These are phyloP conservation scores for Oceanites oceanicus DNA, from an alignment of 2,113 vertebrate genomes.

Conservation along the genomic window DNA sequence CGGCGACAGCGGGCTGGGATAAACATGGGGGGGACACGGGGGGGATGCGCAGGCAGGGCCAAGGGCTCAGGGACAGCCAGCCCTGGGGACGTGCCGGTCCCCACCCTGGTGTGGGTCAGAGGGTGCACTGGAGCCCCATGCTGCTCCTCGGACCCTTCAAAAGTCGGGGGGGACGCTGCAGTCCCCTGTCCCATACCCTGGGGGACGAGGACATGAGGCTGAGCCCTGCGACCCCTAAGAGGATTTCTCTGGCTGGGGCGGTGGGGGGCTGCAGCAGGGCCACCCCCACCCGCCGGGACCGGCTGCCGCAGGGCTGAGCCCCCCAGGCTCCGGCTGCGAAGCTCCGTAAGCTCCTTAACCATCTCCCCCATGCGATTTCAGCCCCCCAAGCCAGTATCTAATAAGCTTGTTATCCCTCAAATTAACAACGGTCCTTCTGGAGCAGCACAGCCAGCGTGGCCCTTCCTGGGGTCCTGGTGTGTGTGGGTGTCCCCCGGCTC, in stretches of 20 bases:
- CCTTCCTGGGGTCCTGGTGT: not conserved
- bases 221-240: slow-evolving; percentile 13
- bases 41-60: not conserved
- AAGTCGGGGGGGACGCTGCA: not conserved
- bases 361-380: not conserved
- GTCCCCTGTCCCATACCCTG: not conserved
- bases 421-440: not conserved
- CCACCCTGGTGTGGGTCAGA: not conserved
- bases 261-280: not conserved
- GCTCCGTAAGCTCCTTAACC: slow-evolving; percentile 41
- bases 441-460: not conserved
- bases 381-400: not conserved
- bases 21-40: not conserved
- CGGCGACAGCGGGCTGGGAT: not conserved
- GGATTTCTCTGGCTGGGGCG: slow-evolving; percentile 21
- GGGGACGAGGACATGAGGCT: not conserved
- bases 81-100: not conserved
- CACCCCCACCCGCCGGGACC: not conserved
- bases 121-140: not conserved
- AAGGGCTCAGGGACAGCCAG: not conserved
- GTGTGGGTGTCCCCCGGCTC: not conserved
- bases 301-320: slow-evolving; percentile 22
- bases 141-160: not conserved
- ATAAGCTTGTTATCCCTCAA: slow-evolving; percentile 30
- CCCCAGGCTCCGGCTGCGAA: not conserved